phyloP scores from a whole-genome alignment of 2,113 vertebrate genomes.

The Phalacrocorax aristotelis region DNA sequence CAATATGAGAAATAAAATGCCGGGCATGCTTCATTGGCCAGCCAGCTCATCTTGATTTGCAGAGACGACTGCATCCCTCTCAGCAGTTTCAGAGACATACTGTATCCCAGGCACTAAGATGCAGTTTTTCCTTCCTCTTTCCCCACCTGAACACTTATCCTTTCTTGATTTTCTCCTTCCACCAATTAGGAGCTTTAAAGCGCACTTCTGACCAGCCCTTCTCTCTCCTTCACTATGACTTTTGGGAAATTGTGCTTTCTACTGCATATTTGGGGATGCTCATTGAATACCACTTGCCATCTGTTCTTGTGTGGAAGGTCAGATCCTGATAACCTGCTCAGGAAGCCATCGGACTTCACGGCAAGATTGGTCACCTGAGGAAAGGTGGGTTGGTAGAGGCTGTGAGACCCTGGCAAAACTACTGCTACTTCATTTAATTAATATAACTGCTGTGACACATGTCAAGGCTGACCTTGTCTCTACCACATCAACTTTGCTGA shows the following conservation, averaged over 20 bases:
- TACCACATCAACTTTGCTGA: not conserved
- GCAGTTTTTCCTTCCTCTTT: not conserved
- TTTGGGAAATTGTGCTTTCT: not conserved
- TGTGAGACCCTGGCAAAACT: not conserved
- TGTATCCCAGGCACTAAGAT: not conserved
- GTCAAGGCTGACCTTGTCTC: not conserved
- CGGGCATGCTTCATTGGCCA: slow-evolving; percentile 71
- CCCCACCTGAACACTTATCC: not conserved
- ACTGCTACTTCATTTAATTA: not conserved
- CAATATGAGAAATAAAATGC: slow-evolving; percentile 78
- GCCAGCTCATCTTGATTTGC: slow-evolving; percentile 71
- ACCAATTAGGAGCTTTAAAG: not conserved
- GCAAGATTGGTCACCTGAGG: not conserved
- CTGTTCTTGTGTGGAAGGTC: not conserved
- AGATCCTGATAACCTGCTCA: not conserved
- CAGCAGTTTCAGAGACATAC: slow-evolving; percentile 42
- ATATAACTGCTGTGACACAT: not conserved
- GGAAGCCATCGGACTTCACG: not conserved
- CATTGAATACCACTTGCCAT: not conserved
- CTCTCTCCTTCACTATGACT: not conserved
- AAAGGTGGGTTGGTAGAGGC: not conserved
- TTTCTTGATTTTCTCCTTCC: not conserved
- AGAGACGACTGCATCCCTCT: slow-evolving; percentile 68
- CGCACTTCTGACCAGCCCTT: not conserved
- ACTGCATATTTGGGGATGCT: not conserved